Conservation (phyloP, 2,113 vertebrate species). For the Rhodinocichla rosea region DNA sequence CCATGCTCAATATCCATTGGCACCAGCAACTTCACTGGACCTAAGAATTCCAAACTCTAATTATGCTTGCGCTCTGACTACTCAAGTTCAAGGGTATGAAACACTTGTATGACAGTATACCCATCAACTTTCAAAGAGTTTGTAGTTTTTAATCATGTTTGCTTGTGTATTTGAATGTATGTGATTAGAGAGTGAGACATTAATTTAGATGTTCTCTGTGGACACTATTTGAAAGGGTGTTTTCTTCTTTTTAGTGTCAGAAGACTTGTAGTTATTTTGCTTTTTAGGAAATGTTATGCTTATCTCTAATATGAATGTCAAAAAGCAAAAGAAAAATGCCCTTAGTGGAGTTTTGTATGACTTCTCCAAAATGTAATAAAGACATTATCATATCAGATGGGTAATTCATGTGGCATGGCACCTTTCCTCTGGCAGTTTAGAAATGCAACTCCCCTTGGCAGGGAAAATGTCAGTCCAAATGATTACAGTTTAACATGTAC, state of each 20-base stretch:
- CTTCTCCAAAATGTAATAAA: neutral
- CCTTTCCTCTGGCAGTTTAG: conserved; percentile 16
- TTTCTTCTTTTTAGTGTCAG: neutral
- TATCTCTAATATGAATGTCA: neutral
- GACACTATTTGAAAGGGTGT: neutral
- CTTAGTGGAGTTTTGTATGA: neutral
- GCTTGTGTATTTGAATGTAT: neutral
- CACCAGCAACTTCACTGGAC: conserved; percentile 45
- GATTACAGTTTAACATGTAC: neutral
- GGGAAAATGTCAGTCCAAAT: neutral
- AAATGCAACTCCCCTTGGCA: conserved; percentile 19
- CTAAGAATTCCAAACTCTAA: conserved; percentile 27
- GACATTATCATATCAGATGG: conserved; percentile 25
- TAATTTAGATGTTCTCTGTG: neutral
- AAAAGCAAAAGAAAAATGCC: neutral
- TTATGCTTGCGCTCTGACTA: neutral
- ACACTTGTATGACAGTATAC: neutral
- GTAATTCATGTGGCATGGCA: conserved; percentile 28
- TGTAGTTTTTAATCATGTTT: neutral
- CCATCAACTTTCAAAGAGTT: neutral
- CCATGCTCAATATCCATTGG: conserved; percentile 37
- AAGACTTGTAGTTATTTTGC: neutral
- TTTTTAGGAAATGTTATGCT: neutral
- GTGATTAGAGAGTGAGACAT: neutral
- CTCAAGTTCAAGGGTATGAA: neutral